phyloP scores from a whole-genome alignment of 2,797 vertebrate genomes.

The Arctocebus calabarensis region DNA sequence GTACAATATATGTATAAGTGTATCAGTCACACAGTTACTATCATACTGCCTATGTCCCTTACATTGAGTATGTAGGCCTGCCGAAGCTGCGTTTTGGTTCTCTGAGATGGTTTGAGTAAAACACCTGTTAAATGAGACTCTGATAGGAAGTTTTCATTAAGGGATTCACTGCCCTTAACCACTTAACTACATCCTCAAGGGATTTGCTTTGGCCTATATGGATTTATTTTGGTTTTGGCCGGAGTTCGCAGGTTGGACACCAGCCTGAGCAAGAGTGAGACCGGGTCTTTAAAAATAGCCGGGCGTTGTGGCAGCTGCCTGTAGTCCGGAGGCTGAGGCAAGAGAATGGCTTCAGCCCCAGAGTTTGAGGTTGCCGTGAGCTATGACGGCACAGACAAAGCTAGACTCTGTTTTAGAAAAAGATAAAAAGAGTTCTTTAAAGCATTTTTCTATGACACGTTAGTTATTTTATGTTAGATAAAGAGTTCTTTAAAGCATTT shows the following conservation, averaged over 20 bases:
- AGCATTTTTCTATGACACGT: conserved; percentile 20
- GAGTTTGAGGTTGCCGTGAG: no score
- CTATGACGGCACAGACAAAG: no score
- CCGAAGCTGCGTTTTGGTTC: background rate
- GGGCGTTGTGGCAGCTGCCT: no score
- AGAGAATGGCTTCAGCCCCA: no score
- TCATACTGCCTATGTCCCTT: background rate
- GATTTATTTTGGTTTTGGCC: background rate
- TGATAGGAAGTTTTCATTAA: background rate
- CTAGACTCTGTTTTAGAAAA: no score
- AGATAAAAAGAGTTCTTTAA: background rate
- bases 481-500: conserved; percentile 11
- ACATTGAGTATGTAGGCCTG: background rate
- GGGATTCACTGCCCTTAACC: background rate
- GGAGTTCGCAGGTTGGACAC: no score
- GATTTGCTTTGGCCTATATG: background rate
- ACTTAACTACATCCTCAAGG: background rate
- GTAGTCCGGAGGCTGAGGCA: no score
- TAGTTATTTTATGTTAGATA: conserved; percentile 44
- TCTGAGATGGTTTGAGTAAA: conserved; percentile 5
- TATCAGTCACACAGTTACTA: background rate
- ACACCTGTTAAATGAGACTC: background rate
- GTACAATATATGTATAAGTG: no score
- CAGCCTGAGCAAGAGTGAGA: no score
- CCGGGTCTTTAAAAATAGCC: no score